Conservation (phyloP, 2,797 vertebrate genomes). For the Ibycter americanus region DNA sequence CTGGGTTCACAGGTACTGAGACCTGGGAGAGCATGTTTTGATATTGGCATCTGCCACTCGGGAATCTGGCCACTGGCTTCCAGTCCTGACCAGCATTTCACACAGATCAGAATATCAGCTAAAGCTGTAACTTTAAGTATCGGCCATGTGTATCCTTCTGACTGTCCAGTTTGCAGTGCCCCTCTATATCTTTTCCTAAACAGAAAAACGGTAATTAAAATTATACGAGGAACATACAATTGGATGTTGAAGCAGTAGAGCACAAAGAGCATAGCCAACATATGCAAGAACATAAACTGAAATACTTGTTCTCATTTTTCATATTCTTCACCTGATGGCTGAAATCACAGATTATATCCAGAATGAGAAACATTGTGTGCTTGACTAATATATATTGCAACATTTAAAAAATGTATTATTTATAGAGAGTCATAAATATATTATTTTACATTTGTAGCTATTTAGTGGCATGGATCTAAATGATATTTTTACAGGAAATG, state of each 20-base stretch:
- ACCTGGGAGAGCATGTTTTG: background rate
- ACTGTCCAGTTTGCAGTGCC: background rate
- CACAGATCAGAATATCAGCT: background rate
- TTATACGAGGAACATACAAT: background rate
- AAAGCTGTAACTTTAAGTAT: background rate
- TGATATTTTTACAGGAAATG: background rate
- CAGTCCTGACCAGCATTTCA: background rate
- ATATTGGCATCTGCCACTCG: background rate
- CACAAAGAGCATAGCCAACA: background rate
- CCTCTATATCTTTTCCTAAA: background rate
- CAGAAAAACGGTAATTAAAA: background rate
- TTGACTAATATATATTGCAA: background rate
- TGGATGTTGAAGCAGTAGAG: background rate
- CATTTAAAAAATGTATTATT: background rate
- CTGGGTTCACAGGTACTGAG: background rate
- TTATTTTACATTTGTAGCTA: background rate
- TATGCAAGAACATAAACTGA: background rate
- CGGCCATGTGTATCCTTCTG: background rate
- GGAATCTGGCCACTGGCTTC: background rate
- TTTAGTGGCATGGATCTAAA: background rate
- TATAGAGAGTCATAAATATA: background rate
- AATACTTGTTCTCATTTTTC: background rate
- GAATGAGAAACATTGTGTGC: background rate
- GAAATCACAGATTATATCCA: background rate
- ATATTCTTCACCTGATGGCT: background rate